Evolutionary conservation across 2,797 vertebrate species (phyloP).

Genomic region (Petrocephalus schoutedeni): DNA sequence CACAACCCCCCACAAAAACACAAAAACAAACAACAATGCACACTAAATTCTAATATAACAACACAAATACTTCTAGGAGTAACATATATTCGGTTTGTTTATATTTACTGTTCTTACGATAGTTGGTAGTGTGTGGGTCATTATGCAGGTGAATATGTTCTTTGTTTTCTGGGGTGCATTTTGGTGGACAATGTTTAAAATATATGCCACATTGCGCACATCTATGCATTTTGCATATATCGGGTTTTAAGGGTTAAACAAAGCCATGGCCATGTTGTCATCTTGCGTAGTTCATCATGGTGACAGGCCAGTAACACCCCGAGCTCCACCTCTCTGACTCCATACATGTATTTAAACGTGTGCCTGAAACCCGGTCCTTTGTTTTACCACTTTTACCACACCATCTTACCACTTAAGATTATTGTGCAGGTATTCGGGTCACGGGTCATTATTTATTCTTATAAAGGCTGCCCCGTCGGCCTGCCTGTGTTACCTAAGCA

Average conservation of each 20-base stretch:
- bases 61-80: no score
- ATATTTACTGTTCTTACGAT: no score
- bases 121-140: no score
- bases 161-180: no score
- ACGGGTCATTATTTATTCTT: background rate
- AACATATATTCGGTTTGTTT: no score
- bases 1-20: no score
- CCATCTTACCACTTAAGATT: background rate
- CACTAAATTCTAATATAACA: no score
- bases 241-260: background rate
- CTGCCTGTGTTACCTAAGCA: background rate
- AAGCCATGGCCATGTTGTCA: background rate
- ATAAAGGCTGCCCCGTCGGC: background rate
- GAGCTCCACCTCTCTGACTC: background rate
- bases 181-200: no score
- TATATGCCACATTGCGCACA: no score
- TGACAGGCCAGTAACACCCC: constrained; percentile 9
- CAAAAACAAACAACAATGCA: no score
- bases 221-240: no score
- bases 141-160: no score
- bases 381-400: background rate
- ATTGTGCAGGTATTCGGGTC: background rate
- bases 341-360: background rate
- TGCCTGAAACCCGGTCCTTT: background rate
- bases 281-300: constrained; percentile 5